phyloP scores from a whole-genome alignment of 2,888 invertebrate genomes.

The Drosophila rubida region DNA sequence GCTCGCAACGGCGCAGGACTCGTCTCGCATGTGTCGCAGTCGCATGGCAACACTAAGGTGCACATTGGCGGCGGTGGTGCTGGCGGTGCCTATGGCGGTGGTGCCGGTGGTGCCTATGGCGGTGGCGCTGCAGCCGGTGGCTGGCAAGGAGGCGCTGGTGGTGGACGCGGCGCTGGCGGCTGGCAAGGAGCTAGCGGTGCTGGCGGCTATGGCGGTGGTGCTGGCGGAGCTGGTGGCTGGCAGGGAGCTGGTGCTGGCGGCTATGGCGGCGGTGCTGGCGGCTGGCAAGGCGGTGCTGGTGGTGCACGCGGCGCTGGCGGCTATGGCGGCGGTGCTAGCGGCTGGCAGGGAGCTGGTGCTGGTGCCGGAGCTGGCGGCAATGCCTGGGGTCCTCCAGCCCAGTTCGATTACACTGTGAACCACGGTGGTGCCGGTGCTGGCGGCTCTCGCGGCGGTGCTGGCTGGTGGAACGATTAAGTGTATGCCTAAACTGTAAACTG shows the following conservation, averaged over 20 bases:
- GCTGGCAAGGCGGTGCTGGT: conserved; percentile 47
- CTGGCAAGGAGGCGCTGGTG: conserved; percentile 5
- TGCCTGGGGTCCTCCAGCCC: conserved; percentile 54
- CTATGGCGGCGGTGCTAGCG: conserved; percentile 32
- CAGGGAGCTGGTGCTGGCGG: too few relatives aligned
- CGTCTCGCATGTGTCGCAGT: conserved; percentile 64
- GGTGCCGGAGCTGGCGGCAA: conserved; percentile 41
- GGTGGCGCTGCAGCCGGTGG: conserved; percentile 18
- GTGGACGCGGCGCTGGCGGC: conserved; percentile 5
- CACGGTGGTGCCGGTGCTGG: conserved; percentile 51
- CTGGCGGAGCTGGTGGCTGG: conserved; percentile 28
- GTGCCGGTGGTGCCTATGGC: conserved; percentile 22
- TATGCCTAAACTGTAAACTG: not conserved
- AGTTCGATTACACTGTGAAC: conserved; percentile 52
- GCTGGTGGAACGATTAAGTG: conserved; percentile 70
- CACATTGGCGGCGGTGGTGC: conserved; percentile 50
- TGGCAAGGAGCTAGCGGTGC: too few relatives aligned
- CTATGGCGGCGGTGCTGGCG: conserved; percentile 39
- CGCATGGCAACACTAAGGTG: conserved; percentile 61
- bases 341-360: conserved; percentile 34
- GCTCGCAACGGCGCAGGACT: conserved; percentile 68
- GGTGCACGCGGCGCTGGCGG: conserved; percentile 34
- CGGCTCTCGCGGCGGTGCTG: conserved; percentile 64
- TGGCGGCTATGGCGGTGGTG: conserved; percentile 34
- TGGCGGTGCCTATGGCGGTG: conserved; percentile 8